phyloP scores from a whole-genome alignment of 1,140 invertebrate species.

The Drosophila kepulauana region DNA sequence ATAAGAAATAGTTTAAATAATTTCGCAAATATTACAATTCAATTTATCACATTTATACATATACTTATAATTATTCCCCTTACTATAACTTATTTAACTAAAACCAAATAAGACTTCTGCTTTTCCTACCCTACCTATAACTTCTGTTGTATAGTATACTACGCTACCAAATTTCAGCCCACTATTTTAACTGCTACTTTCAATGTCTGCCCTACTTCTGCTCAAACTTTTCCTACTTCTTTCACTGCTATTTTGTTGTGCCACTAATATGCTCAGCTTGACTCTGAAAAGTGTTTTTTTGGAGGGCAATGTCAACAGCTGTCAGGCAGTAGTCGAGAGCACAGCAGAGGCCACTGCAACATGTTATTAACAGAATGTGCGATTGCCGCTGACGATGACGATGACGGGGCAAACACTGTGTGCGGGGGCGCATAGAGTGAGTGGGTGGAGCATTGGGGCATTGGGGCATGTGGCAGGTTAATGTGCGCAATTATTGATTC shows the following conservation, averaged over 20 bases:
- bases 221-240: background rate
- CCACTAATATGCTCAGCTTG: background rate
- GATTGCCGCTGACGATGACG: background rate
- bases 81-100: too few species aligned
- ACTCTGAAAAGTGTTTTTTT: slow-evolving; percentile 16
- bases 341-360: slow-evolving; percentile 2
- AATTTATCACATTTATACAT: too few species aligned
- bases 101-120: too few species aligned
- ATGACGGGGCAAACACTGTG: background rate
- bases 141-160: too few species aligned
- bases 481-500: slow-evolving; percentile 23
- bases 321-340: background rate
- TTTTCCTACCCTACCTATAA: too few species aligned
- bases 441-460: background rate
- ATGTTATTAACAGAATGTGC: slow-evolving; percentile 19
- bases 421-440: too few species aligned
- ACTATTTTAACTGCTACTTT: background rate
- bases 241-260: background rate
- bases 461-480: slow-evolving; percentile 24
- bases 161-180: too few species aligned
- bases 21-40: too few species aligned
- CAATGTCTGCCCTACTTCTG: background rate
- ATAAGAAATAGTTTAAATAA: too few species aligned
- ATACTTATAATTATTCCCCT: too few species aligned
- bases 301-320: slow-evolving; percentile 7